Percentiles rank a stretch among this genome's conserved stretches.
phyloP scores from a whole-genome alignment of 2,888 invertebrate genomes.

The Hedychridium roseum region DNA sequence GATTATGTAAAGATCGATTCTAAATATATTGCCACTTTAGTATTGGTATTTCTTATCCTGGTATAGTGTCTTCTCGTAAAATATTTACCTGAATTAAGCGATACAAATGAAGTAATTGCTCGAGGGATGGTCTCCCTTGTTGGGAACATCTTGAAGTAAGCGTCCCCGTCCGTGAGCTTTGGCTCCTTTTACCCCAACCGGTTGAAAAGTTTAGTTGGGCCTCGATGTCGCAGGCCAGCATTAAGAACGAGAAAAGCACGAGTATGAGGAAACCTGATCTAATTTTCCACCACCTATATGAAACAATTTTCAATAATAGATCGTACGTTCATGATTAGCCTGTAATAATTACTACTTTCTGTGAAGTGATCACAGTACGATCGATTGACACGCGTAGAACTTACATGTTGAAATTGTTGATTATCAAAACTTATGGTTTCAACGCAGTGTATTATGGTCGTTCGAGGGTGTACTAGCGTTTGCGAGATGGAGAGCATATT shows the following conservation, averaged over 20 bases:
- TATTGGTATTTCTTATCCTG: background rate
- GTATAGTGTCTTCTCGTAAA: background rate
- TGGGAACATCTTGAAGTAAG: slow-evolving; percentile 25
- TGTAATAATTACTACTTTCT: too few species aligned
- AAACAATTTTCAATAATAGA: slow-evolving; percentile 1
- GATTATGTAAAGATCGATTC: background rate
- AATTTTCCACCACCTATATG: slow-evolving; percentile 30
- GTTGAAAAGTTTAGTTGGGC: slow-evolving; percentile 55
- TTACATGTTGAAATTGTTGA: too few species aligned
- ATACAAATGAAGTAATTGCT: slow-evolving; percentile 44
- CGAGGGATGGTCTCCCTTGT: slow-evolving; percentile 34
- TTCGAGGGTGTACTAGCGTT: slow-evolving; percentile 12
- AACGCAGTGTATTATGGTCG: too few species aligned
- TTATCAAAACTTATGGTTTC: too few species aligned
- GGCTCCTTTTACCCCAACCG: slow-evolving; percentile 54
- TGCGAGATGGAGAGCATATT: slow-evolving; percentile 3
- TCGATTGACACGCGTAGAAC: too few species aligned
- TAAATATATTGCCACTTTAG: background rate
- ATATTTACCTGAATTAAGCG: slow-evolving; percentile 42
- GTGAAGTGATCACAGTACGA: too few species aligned
- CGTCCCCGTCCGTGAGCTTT: slow-evolving; percentile 22
- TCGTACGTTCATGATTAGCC: background rate
- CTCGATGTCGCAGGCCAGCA: slow-evolving; percentile 24
- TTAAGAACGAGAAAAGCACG: slow-evolving; percentile 30
- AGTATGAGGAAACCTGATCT: slow-evolving; percentile 20